phyloP scores from a whole-genome alignment of 2,888 invertebrate species.

The Polymixis lichenea region DNA sequence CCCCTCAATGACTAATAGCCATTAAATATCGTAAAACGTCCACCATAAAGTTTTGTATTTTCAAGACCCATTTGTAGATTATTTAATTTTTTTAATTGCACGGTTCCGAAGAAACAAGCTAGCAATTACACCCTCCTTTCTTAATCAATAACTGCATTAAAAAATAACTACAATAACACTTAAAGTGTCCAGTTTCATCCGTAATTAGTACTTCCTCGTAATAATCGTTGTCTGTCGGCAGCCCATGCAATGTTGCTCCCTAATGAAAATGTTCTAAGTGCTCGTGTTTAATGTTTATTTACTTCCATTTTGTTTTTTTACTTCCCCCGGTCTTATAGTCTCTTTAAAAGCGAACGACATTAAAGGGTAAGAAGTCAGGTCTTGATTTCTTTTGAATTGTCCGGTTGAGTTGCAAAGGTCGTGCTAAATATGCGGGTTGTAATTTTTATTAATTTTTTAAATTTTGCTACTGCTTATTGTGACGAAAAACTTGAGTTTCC shows the following conservation, averaged over 20 bases:
- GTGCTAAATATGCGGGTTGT: conserved; percentile 59
- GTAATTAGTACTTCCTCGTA: conserved; percentile 87
- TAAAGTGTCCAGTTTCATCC: conserved; percentile 62
- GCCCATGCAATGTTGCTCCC: conserved; percentile 84
- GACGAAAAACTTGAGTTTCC: neutral
- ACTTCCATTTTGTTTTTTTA: conserved; percentile 85
- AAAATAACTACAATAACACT: conserved; percentile 42
- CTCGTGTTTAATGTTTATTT: conserved; percentile 87
- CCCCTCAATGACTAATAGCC: neutral
- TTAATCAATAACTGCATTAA: conserved; percentile 15
- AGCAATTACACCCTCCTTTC: neutral
- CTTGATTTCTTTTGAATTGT: conserved; percentile 78
- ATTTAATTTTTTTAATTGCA: neutral
- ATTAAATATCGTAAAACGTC: neutral
- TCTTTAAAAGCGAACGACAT: conserved; percentile 74
- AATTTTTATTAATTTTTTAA: conserved; percentile 57
- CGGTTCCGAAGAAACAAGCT: neutral
- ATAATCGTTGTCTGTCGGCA: conserved; percentile 84
- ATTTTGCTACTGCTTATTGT: conserved; percentile 40
- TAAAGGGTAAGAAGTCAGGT: conserved; percentile 72
- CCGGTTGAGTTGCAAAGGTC: conserved; percentile 65
- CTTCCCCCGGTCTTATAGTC: conserved; percentile 74
- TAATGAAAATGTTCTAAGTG: conserved; percentile 89
- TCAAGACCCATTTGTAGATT: neutral
- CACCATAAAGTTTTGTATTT: neutral